Percentiles rank a stretch among this genome's conserved stretches.
Conservation (phyloP, 2,797 vertebrate genomes). For the Apodemus agrarius region DNA sequence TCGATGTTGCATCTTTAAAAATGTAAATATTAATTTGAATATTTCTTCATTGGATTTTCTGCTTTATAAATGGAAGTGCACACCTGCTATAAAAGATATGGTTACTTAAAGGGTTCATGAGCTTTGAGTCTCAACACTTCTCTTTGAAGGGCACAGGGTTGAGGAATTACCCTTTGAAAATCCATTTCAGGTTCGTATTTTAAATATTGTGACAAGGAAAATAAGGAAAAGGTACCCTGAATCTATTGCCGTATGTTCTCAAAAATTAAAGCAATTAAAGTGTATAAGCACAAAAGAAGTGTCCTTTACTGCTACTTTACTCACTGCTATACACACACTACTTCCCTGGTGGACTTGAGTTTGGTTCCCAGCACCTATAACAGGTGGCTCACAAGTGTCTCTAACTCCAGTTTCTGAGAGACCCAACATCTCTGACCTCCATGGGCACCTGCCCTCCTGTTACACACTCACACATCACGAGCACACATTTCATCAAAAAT, state of each 20-base stretch:
- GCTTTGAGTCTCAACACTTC: slow-evolving; percentile 32
- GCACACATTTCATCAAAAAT: background rate
- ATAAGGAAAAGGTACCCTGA: background rate
- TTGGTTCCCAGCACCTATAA: no score
- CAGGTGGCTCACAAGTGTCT: no score
- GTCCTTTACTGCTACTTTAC: background rate
- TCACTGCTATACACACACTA: background rate
- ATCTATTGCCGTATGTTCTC: background rate
- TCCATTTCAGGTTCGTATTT: slow-evolving; percentile 42
- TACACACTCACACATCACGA: background rate
- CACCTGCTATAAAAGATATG: background rate
- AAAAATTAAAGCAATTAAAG: background rate
- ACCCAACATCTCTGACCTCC: background rate
- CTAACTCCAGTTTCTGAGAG: background rate
- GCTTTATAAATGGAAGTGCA: background rate
- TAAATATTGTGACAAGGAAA: slow-evolving; percentile 4
- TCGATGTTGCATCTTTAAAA: background rate
- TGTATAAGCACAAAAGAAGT: background rate
- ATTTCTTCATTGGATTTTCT: background rate
- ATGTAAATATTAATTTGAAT: slow-evolving; percentile 44
- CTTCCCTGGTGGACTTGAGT: background rate
- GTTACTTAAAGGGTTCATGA: background rate
- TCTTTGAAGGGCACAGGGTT: background rate
- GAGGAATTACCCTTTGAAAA: slow-evolving; percentile 20
- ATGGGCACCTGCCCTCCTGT: no score